Base-by-base conservation (phyloP, 2,113 vertebrate species). In the Syngnathus scovelli region DNA sequence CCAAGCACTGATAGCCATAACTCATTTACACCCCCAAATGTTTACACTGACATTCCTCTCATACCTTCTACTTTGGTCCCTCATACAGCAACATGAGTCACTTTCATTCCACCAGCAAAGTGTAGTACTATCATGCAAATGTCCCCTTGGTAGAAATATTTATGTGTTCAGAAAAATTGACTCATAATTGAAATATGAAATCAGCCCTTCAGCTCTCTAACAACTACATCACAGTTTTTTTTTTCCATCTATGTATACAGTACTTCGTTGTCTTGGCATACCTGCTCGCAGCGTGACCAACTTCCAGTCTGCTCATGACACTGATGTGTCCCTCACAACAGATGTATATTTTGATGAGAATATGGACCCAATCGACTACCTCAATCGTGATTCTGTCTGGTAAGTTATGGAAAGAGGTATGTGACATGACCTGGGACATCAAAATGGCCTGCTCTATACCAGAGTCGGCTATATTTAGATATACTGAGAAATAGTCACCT, bases 251-350 rank as follows among this genome's bases (percentile, higher is more conserved):
- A 60, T 76, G 18, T 48, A 64, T 51, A 37, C 86, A 97, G 95
- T 96, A 44, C 83, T 98, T 71, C 91, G 95, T 7, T 96, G 95
- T 81, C 86, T 97, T 33, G 95, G 95, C 21, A 89, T 98, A 1
- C 92, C 95, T 1, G 77, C 92, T 5, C 93, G 95, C 3, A 95
- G 94, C 0, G 89, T 96, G 61, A 98, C 94, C 80, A 98, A 98
- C 90, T 98, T 95, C 91, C 94, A 94, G 86, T 98, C 95, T 0
- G 95, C 95, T 0, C 95, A 97, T 1, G 95, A 97, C 80, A 96
- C 95, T 0, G 95, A 98, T 46, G 92, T 93, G 0, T 95, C 93
- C 44, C 91, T 97, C 80, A 97, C 94, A 21, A 95, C 92, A 61
- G 95, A 98, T 74, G 91, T 95, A 44, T 98, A 94, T 82, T 91